phyloP scores from a whole-genome alignment of 1,140 invertebrate genomes.

The Macrobrachium rosenbergii region DNA sequence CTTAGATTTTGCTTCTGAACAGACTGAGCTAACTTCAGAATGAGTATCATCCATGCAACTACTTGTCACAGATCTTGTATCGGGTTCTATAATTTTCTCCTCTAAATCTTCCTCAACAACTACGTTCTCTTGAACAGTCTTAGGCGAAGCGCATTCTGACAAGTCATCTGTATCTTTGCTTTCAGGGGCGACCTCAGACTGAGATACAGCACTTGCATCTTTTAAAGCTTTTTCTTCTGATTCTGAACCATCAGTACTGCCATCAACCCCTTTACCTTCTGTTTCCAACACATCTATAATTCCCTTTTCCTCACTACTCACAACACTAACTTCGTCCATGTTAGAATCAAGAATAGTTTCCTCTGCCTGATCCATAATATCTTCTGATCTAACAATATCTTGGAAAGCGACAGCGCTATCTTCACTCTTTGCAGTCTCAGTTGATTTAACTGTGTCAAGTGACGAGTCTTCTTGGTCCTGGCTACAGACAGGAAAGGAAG shows the following conservation, averaged over 20 bases:
- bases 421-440: constrained; percentile 51
- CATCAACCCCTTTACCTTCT: constrained; percentile 13
- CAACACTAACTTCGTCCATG: constrained; percentile 2
- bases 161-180: not conserved
- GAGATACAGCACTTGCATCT: not conserved
- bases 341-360: not conserved
- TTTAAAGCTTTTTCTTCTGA: not conserved
- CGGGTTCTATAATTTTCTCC: constrained; percentile 24
- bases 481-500: constrained; percentile 1
- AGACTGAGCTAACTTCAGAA: constrained; percentile 59
- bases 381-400: constrained; percentile 15
- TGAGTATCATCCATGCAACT: constrained; percentile 51
- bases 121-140: not conserved
- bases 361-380: constrained; percentile 31
- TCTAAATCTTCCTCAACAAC: constrained; percentile 14
- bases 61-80: constrained; percentile 40
- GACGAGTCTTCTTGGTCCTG: constrained; percentile 26
- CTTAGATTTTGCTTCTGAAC: constrained; percentile 53
- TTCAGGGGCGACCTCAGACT: not conserved
- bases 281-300: constrained; percentile 50
- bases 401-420: constrained; percentile 48
- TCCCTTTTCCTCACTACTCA: constrained; percentile 42
- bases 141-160: not conserved
- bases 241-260: not conserved
- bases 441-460: constrained; percentile 45